Conservation (phyloP, 2,797 vertebrate species). For the Typhlichthys subterraneus region DNA sequence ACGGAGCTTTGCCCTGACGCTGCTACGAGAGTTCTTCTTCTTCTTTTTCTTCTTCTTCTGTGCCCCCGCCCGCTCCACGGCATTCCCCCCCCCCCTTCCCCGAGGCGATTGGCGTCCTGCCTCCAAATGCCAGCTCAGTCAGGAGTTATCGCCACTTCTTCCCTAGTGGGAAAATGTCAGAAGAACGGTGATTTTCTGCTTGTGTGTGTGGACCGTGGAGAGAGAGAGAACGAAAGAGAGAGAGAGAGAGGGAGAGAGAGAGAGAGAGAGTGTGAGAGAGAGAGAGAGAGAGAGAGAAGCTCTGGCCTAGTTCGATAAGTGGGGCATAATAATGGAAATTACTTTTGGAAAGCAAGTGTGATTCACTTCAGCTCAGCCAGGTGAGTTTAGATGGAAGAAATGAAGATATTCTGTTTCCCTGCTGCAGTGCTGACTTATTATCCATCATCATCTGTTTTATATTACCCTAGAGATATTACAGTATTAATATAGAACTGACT, state of each 20-base stretch:
- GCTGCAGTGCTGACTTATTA: constrained; percentile 8
- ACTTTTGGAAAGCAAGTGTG: constrained; percentile 40
- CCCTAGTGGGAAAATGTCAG: constrained; percentile 69
- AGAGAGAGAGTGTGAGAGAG: too few relatives aligned
- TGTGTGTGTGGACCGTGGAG: constrained; percentile 52
- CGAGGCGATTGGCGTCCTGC: constrained; percentile 58
- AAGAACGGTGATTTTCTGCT: constrained; percentile 74
- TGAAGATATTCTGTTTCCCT: constrained; percentile 26
- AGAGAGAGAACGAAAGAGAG: not conserved
- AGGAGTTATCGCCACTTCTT: constrained; percentile 66
- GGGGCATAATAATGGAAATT: constrained; percentile 60
- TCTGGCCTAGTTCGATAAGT: constrained; percentile 70
- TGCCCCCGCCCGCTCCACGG: constrained; percentile 31
- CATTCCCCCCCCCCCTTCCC: constrained; percentile 56
- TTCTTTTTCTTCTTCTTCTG: constrained; percentile 30
- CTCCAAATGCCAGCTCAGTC: constrained; percentile 73
- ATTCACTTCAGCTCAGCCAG: constrained; percentile 43
- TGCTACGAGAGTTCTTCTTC: not conserved
- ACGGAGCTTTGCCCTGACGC: constrained; percentile 47
- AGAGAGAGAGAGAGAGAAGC: constrained; percentile 25
- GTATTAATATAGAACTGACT: not conserved
- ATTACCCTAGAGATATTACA: not conserved
- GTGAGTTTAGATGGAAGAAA: constrained; percentile 31
- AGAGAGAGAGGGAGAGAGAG: not conserved
- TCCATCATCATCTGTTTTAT: not conserved